Conservation (phyloP, 2,797 vertebrate species). For the Mergus octosetaceus region DNA sequence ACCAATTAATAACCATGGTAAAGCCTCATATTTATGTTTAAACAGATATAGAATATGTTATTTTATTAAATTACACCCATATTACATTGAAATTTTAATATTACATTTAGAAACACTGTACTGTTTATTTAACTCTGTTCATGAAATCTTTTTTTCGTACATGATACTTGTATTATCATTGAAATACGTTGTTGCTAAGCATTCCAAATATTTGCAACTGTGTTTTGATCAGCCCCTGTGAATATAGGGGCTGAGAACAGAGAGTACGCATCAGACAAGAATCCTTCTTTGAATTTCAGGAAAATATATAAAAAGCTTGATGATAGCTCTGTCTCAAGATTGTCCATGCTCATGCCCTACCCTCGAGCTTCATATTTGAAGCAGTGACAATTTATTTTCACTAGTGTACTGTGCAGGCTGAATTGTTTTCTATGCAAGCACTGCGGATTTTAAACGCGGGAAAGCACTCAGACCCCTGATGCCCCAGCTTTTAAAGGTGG, state of each 20-base stretch:
- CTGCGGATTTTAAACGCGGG: not conserved
- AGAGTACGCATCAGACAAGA: not conserved
- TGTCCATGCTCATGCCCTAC: not conserved
- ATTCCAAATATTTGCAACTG: constrained; percentile 54
- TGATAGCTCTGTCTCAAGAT: fast-evolving
- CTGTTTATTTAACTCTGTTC: not conserved
- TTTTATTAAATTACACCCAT: not conserved
- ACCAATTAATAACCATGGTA: constrained; percentile 57
- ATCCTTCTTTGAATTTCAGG: not conserved
- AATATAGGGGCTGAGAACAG: not conserved
- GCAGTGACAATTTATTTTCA: not conserved
- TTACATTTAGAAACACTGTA: not conserved
- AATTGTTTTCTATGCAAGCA: not conserved
- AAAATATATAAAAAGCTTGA: not conserved
- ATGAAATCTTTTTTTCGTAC: not conserved
- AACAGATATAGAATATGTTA: not conserved
- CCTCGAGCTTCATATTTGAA: not conserved
- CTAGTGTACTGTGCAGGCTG: not conserved
- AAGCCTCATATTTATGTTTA: constrained; percentile 37
- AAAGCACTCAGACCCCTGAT: not conserved
- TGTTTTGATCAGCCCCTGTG: not conserved
- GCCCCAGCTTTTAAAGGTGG: not conserved
- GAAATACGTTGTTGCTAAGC: constrained; percentile 49
- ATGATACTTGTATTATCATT: not conserved
- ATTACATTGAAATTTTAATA: not conserved